phyloP scores from a whole-genome alignment of 2,888 invertebrate genomes.

The Meteorus cinctellus region DNA sequence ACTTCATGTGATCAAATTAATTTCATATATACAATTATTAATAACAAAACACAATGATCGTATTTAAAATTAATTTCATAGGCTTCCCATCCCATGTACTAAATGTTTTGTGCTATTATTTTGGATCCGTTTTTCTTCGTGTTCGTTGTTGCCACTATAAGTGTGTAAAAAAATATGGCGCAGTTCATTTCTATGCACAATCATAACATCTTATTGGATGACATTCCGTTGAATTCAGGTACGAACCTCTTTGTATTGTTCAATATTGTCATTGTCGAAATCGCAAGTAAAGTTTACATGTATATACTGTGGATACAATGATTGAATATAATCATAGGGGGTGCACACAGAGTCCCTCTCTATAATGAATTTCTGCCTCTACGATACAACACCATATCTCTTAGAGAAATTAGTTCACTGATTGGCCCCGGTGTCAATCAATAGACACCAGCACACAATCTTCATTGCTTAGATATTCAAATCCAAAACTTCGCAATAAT shows the following conservation, averaged over 20 bases:
- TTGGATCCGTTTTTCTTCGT: background rate
- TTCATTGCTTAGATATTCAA: too few relatives aligned
- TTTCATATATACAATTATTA: constrained; percentile 1
- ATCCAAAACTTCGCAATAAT: too few relatives aligned
- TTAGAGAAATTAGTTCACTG: too few relatives aligned
- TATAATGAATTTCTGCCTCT: too few relatives aligned
- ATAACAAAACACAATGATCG: background rate
- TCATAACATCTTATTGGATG: background rate
- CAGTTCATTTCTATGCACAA: background rate
- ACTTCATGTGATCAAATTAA: background rate
- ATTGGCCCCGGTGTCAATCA: too few relatives aligned
- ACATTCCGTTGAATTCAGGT: constrained; percentile 7
- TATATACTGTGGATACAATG: too few relatives aligned
- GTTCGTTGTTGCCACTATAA: background rate
- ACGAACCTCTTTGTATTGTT: background rate
- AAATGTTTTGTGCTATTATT: background rate
- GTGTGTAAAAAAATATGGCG: too few relatives aligned
- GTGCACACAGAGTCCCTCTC: too few relatives aligned
- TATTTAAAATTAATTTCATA: background rate
- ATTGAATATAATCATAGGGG: too few relatives aligned
- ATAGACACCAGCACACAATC: too few relatives aligned
- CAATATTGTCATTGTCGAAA: background rate
- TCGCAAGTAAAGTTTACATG: background rate
- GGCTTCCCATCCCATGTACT: background rate
- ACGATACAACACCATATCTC: too few relatives aligned